A percentile compares a stretch with the other conserved stretches of the same genome.
Conservation (phyloP, 1,140 invertebrate genomes). For the Scaptomyza montana region DNA sequence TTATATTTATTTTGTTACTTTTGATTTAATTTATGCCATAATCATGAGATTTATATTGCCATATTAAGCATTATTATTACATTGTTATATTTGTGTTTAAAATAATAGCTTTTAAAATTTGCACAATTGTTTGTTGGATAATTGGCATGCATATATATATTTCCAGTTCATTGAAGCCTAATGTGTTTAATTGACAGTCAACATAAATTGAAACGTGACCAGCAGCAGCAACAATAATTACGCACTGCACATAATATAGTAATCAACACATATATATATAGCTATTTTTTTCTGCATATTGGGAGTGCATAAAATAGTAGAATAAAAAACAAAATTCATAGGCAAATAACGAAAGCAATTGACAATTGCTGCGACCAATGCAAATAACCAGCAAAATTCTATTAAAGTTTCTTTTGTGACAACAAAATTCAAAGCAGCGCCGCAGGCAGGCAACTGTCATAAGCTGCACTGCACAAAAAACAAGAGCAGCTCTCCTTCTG, state of each 20-base stretch:
- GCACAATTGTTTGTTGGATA: slow-evolving; percentile 51
- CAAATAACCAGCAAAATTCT: slow-evolving; percentile 51
- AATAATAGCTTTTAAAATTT: slow-evolving; percentile 5
- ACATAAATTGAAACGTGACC: slow-evolving; percentile 52
- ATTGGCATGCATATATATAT: slow-evolving; percentile 43
- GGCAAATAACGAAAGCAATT: slow-evolving; percentile 47
- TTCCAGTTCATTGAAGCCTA: slow-evolving; percentile 68
- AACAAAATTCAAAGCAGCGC: slow-evolving; percentile 44
- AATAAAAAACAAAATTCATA: slow-evolving; percentile 12
- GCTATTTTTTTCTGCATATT: background rate
- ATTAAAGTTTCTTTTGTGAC: slow-evolving; percentile 43
- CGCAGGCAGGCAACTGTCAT: slow-evolving; percentile 44
- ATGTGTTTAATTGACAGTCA: slow-evolving; percentile 61
- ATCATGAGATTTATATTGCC: slow-evolving; percentile 35
- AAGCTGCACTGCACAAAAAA: slow-evolving; percentile 35
- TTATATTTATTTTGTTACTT: slow-evolving; percentile 11
- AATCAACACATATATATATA: slow-evolving; percentile 18
- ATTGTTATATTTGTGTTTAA: slow-evolving; percentile 8
- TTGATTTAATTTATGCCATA: slow-evolving; percentile 51
- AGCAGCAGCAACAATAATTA: slow-evolving; percentile 21
- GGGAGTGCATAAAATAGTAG: slow-evolving; percentile 6
- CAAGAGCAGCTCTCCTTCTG: background rate
- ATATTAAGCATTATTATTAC: slow-evolving; percentile 42
- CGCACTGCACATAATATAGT: slow-evolving; percentile 34
- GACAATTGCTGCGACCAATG: slow-evolving; percentile 34